Evolutionary conservation across 2,797 vertebrate genomes (phyloP).

Genomic region (Poeciliopsis infans): DNA sequence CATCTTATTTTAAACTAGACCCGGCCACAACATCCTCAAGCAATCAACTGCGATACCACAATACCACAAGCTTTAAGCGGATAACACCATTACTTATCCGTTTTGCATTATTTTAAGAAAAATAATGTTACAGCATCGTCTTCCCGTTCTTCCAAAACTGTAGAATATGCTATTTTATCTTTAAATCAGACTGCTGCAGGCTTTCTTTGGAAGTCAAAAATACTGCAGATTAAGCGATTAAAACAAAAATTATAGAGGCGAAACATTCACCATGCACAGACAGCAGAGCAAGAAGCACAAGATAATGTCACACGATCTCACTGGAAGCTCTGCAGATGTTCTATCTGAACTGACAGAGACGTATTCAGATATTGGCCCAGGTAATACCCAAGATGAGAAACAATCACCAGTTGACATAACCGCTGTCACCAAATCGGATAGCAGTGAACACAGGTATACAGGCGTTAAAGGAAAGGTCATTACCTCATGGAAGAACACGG

Average conservation of each 20-base stretch:
- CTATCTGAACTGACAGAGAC: background rate
- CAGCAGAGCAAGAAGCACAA: background rate
- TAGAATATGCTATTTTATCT: background rate
- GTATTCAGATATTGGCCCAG: too few relatives aligned
- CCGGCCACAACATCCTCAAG: background rate
- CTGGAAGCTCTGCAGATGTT: background rate
- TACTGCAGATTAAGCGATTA: background rate
- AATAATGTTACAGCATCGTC: background rate
- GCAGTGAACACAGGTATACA: background rate
- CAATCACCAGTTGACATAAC: too few relatives aligned
- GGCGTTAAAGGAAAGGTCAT: background rate
- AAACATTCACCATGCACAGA: background rate
- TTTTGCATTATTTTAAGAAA: background rate
- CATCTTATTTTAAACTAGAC: background rate
- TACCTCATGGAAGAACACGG: background rate
- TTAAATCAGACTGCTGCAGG: background rate
- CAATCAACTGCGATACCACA: background rate
- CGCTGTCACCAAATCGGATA: too few relatives aligned
- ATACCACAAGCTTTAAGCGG: background rate
- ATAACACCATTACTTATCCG: background rate
- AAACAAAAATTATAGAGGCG: background rate
- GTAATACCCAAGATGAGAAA: too few relatives aligned
- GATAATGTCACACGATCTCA: background rate
- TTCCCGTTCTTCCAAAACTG: background rate
- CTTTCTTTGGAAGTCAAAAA: background rate